phyloP scores from a whole-genome alignment of 2,797 vertebrate species.

The Galaxias olidus region DNA sequence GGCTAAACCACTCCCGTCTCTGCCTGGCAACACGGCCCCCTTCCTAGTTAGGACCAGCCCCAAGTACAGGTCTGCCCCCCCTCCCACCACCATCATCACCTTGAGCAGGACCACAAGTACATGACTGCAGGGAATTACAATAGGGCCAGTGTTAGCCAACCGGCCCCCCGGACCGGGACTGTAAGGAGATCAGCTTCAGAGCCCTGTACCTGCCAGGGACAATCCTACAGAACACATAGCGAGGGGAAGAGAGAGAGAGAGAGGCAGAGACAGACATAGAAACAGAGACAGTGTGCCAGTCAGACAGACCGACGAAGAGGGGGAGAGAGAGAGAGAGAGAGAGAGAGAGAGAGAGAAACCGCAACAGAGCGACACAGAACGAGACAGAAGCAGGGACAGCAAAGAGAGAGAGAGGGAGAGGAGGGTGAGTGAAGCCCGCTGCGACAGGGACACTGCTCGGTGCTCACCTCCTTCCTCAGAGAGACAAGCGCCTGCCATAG shows the following conservation, averaged over 20 bases:
- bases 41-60: constrained; percentile 1
- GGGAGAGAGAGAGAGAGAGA: background rate
- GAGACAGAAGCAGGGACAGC: too few relatives aligned
- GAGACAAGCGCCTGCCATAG: background rate
- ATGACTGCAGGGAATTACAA: constrained; percentile 25
- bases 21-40: constrained; percentile 15
- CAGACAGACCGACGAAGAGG: background rate
- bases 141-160: constrained; percentile 42
- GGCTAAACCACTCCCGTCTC: background rate
- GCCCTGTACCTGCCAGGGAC: constrained; percentile 23
- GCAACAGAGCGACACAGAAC: background rate
- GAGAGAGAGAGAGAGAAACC: background rate
- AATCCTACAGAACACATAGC: background rate
- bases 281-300: background rate
- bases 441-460: too few relatives aligned
- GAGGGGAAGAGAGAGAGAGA: constrained; percentile 3
- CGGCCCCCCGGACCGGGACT: constrained; percentile 31
- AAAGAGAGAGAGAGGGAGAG: too few relatives aligned
- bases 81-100: constrained; percentile 22
- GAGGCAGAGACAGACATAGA: background rate
- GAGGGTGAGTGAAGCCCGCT: too few relatives aligned
- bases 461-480: constrained; percentile 38
- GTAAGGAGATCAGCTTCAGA: constrained; percentile 46
- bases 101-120: constrained; percentile 20
- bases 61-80: constrained; percentile 15